phyloP scores from a whole-genome alignment of 2,797 vertebrate species.

The Strix occidentalis region DNA sequence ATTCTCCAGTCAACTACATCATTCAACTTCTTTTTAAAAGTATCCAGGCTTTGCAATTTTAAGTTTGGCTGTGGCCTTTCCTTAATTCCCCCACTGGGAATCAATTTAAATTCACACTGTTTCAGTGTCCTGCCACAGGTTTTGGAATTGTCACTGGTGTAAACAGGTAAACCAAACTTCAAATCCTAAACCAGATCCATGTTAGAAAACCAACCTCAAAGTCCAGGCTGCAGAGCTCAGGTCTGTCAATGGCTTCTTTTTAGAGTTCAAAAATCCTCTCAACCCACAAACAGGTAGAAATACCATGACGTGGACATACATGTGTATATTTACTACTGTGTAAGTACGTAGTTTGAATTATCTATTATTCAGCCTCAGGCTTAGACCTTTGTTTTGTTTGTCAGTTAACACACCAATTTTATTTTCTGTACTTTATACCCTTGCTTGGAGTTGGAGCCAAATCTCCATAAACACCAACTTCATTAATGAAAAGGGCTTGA shows the following conservation, averaged over 20 bases:
- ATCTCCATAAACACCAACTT: background rate
- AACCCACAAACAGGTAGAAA: background rate
- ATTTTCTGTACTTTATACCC: background rate
- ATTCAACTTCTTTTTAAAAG: background rate
- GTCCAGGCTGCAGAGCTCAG: background rate
- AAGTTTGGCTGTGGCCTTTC: background rate
- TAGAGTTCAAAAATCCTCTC: background rate
- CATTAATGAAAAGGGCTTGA: background rate
- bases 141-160: background rate
- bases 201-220: background rate
- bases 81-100: background rate
- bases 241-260: background rate
- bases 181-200: background rate
- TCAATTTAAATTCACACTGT: fast-evolving
- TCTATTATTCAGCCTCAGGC: background rate
- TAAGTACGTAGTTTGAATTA: background rate
- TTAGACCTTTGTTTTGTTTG: background rate
- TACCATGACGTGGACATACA: background rate
- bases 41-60: background rate
- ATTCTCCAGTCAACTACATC: background rate
- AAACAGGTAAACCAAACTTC: background rate
- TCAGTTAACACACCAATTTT: background rate
- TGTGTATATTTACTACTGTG: background rate
- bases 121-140: background rate
- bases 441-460: background rate